Evolutionary conservation across 2,888 invertebrate species (phyloP).

Genomic region (Tetropium fuscum): DNA sequence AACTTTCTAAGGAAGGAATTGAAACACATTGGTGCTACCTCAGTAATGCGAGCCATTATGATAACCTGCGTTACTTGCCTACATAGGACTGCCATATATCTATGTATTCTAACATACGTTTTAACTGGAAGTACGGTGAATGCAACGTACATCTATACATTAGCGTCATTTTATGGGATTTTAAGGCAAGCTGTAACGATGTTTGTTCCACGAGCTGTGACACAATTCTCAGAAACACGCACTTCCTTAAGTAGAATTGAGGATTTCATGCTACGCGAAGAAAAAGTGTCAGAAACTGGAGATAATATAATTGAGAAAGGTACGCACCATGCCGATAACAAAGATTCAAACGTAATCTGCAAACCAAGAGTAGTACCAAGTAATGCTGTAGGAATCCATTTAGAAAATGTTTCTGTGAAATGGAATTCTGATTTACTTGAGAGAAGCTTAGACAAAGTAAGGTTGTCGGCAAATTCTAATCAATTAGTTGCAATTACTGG

Average conservation of each 20-base stretch:
- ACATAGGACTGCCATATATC: constrained; percentile 84
- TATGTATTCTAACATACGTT: constrained; percentile 82
- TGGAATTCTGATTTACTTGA: constrained; percentile 66
- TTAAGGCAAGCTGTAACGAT: constrained; percentile 76
- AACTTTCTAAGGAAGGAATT: constrained; percentile 78
- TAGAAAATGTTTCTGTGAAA: constrained; percentile 74
- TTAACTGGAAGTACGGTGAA: constrained; percentile 70
- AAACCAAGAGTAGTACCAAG: background rate
- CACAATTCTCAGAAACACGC: constrained; percentile 76
- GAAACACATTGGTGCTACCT: constrained; percentile 71
- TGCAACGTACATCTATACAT: constrained; percentile 77
- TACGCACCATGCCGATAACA: background rate
- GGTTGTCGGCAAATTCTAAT: constrained; percentile 73
- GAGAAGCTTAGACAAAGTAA: constrained; percentile 70
- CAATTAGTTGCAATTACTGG: constrained; percentile 70
- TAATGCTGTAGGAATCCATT: constrained; percentile 65
- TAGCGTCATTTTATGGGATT: constrained; percentile 81
- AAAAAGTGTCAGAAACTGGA: constrained; percentile 43
- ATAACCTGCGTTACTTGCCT: constrained; percentile 79
- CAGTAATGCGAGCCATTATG: constrained; percentile 74
- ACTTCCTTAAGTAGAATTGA: constrained; percentile 64
- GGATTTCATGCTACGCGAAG: constrained; percentile 68
- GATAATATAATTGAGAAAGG: background rate
- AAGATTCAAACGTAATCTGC: background rate
- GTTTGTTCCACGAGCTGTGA: constrained; percentile 72